phyloP scores from a whole-genome alignment of 1,140 invertebrate species.

The Frieseomelitta varia region DNA sequence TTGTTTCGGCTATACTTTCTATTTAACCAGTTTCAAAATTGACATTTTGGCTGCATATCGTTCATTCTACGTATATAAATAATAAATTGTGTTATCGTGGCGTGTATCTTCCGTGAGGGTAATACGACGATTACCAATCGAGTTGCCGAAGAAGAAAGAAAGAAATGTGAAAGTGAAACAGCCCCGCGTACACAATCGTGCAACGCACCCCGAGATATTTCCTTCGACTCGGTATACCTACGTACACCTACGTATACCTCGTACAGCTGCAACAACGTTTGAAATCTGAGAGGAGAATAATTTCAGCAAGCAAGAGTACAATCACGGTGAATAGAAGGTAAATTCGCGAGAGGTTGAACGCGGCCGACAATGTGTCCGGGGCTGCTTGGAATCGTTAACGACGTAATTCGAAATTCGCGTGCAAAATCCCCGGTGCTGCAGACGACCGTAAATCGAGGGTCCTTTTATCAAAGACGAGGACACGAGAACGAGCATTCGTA shows the following conservation, averaged over 20 bases:
- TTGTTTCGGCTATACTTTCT: constrained; percentile 33
- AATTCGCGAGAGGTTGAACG: constrained; percentile 8
- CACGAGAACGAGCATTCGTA: constrained; percentile 56
- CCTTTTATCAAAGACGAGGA: constrained; percentile 57
- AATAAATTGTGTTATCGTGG: constrained; percentile 24
- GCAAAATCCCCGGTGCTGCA: constrained; percentile 26
- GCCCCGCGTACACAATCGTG: neutral
- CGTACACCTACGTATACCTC: no score
- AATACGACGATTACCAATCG: neutral
- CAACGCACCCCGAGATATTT: neutral
- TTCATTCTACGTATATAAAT: neutral
- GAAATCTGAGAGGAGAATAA: neutral
- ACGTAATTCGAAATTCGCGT: constrained; percentile 37
- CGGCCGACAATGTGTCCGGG: neutral
- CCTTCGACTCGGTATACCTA: neutral
- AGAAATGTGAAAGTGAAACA: neutral
- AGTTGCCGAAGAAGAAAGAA: neutral
- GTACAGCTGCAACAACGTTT: neutral
- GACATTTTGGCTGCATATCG: constrained; percentile 13
- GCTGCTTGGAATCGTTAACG: constrained; percentile 41
- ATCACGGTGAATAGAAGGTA: constrained; percentile 6
- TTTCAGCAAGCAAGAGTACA: neutral
- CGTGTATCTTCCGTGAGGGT: neutral
- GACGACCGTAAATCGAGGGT: constrained; percentile 47
- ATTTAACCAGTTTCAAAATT: constrained; percentile 17